A percentile compares a stretch with the other conserved stretches of the same genome.
Evolutionary conservation across 2,797 vertebrate species (phyloP).

Genomic region (Gymnodraco acuticeps): DNA sequence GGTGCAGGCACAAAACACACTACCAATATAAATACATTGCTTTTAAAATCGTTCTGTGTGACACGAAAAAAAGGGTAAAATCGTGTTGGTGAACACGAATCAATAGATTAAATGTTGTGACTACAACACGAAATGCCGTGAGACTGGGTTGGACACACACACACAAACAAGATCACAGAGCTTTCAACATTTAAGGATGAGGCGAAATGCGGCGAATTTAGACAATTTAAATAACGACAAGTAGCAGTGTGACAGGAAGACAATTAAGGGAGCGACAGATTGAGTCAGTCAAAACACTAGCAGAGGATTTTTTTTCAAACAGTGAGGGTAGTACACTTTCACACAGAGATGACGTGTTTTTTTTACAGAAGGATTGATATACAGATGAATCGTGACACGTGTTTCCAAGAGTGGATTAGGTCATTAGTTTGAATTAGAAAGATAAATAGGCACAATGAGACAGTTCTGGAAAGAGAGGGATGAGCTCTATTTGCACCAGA

Average conservation of each 20-base stretch:
- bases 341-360: constrained; percentile 1
- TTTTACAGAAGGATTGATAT: constrained; percentile 53
- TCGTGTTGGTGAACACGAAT: no score
- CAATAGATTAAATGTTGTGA: no score
- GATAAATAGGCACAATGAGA: constrained; percentile 43
- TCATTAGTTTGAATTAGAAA: constrained; percentile 72
- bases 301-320: constrained; percentile 21
- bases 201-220: constrained; percentile 59
- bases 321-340: constrained; percentile 27
- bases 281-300: constrained; percentile 14
- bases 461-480: constrained; percentile 6
- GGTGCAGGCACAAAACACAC: no score
- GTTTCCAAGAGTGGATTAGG: constrained; percentile 22
- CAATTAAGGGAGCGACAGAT: constrained; percentile 43
- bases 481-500: constrained; percentile 12
- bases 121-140: no score
- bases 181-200: constrained; percentile 35
- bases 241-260: constrained; percentile 49
- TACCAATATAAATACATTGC: no score
- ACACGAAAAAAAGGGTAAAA: no score
- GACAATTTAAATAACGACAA: constrained; percentile 53
- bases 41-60: no score
- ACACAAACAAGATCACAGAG: not conserved
- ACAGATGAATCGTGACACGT: constrained; percentile 54
- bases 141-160: no score